phyloP scores from a whole-genome alignment of 2,888 invertebrate species.

The Coleophora deauratella region DNA sequence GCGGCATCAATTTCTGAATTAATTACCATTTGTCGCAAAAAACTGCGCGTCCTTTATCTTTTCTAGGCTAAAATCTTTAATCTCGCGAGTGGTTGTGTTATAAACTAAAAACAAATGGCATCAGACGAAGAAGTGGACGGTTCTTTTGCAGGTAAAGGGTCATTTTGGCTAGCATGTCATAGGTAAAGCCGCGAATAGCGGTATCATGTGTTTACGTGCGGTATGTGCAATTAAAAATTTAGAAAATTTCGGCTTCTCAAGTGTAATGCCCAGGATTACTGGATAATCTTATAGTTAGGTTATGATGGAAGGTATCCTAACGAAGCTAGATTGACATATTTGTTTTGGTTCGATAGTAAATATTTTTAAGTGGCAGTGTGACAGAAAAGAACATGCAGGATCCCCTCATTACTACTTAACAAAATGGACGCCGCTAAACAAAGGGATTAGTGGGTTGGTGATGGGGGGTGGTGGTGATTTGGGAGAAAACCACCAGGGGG shows the following conservation, averaged over 20 bases:
- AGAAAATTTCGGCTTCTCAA: constrained; percentile 43
- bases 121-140: constrained; percentile 92
- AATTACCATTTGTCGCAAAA: constrained; percentile 75
- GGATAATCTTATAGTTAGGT: constrained; percentile 19
- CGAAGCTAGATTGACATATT: constrained; percentile 37
- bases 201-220: constrained; percentile 76
- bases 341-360: constrained; percentile 65
- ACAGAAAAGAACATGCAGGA: constrained; percentile 78
- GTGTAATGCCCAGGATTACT: constrained; percentile 19
- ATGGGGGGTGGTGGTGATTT: constrained; percentile 52
- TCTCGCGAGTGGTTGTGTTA: constrained; percentile 48
- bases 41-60: constrained; percentile 73
- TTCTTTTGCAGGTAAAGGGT: constrained; percentile 86
- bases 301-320: constrained; percentile 22
- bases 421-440: constrained; percentile 86
- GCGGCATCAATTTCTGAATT: constrained; percentile 75
- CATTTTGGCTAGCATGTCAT: constrained; percentile 70
- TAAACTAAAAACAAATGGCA: constrained; percentile 78
- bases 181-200: constrained; percentile 74
- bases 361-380: constrained; percentile 73
- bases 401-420: constrained; percentile 82
- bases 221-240: constrained; percentile 71
- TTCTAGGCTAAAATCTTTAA: constrained; percentile 58
- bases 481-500: constrained; percentile 24
- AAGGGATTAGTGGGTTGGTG: constrained; percentile 80